Percentiles rank a stretch among this genome's conserved stretches.
These are phyloP conservation scores for Pyrocoelia pectoralis DNA, from an alignment of 2,888 invertebrate genomes.

Conservation along the genomic window DNA sequence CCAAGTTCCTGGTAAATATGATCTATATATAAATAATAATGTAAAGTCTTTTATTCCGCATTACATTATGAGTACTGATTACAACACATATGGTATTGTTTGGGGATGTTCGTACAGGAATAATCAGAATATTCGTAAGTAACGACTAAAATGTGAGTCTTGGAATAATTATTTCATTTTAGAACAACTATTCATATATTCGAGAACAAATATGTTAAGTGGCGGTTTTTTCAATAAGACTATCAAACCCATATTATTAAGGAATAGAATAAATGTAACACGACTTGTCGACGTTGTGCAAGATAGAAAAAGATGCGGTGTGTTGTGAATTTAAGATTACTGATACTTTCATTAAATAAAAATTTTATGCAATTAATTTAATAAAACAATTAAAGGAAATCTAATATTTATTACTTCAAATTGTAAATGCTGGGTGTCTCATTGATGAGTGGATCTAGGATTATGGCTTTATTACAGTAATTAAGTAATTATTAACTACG, in stretches of 20 bases:
- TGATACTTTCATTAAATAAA: neutral
- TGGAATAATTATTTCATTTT: neutral
- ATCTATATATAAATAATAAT: neutral
- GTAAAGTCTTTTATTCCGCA: slow-evolving; percentile 8
- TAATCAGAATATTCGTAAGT: slow-evolving; percentile 18
- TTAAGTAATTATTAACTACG: too few species aligned
- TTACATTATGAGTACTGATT: slow-evolving; percentile 18
- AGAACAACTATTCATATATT: slow-evolving; percentile 16
- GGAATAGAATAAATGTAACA: slow-evolving; percentile 5
- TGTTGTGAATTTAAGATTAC: neutral
- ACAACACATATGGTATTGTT: slow-evolving; percentile 9
- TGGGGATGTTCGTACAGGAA: slow-evolving; percentile 14
- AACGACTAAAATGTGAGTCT: neutral
- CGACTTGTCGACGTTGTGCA: slow-evolving; percentile 4
- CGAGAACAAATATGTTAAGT: slow-evolving; percentile 1
- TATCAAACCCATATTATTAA: neutral
- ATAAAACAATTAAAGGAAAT: too few species aligned
- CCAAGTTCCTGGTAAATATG: slow-evolving; percentile 14
- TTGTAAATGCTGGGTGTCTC: too few species aligned
- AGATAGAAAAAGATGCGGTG: slow-evolving; percentile 2
- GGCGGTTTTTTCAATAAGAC: neutral
- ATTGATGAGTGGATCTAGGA: too few species aligned
- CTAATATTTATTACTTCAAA: too few species aligned
- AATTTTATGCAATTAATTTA: neutral
- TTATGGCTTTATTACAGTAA: too few species aligned